Evolutionary conservation across 2,888 invertebrate genomes (phyloP).

Genomic region (Rhagophthalmus giganteus): DNA sequence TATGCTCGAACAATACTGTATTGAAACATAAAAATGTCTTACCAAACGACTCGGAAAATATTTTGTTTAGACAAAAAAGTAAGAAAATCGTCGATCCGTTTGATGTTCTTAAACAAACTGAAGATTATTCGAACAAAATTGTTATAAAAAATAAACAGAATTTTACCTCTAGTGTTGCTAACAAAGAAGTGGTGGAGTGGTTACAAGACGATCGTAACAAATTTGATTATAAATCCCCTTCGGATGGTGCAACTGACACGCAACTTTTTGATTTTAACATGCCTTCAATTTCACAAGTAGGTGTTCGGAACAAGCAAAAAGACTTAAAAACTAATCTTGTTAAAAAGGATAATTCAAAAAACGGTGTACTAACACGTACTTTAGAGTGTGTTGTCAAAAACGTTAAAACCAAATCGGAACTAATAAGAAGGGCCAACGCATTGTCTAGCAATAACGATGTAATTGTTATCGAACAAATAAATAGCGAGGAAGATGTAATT

Average conservation of each 20-base stretch:
- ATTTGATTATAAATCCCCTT: conserved; percentile 36
- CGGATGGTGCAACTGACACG: conserved; percentile 36
- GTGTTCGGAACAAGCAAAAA: conserved; percentile 1
- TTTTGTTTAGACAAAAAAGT: no score
- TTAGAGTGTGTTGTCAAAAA: conserved; percentile 32
- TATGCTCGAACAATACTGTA: no score
- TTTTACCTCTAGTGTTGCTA: conserved; percentile 35
- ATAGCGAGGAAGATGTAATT: conserved; percentile 34
- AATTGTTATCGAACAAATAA: conserved; percentile 38
- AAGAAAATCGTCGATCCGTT: no score
- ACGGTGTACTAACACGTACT: conserved; percentile 27
- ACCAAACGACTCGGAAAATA: no score
- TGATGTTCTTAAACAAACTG: no score
- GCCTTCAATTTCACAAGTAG: conserved; percentile 33
- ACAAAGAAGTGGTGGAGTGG: conserved; percentile 38
- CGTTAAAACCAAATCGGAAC: conserved; percentile 19
- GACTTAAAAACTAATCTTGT: background rate
- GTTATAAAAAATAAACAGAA: no score
- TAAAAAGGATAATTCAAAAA: background rate
- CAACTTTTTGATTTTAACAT: conserved; percentile 20
- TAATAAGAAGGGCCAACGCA: conserved; percentile 32
- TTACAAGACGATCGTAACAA: conserved; percentile 40
- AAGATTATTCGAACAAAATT: no score
- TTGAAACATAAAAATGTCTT: no score
- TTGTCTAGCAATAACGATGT: conserved; percentile 26